Evolutionary conservation across 2,797 vertebrate species (phyloP), one percentile per base, ranked within the genome.

Genomic region (Pangasius sanitwongsei): DNA sequence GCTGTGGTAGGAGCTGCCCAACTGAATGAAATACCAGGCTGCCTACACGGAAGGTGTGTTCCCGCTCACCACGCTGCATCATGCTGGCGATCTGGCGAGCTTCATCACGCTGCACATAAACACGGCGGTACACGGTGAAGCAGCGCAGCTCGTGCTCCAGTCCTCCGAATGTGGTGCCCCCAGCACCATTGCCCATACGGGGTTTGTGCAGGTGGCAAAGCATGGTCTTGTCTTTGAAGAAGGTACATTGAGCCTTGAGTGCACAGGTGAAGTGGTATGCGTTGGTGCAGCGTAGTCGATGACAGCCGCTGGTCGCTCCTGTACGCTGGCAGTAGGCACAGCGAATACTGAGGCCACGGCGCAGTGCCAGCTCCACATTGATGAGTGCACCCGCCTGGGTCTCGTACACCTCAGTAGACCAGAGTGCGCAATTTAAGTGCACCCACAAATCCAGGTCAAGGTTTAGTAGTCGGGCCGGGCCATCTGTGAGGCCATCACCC

Each of bases 151-250:
- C 97, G 1, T 97, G 97, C 93, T 99, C 97, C 0, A 57, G 48
- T 34, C 83, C 88, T 50, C 86, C 78, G 4, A 85, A 69, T 2
- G 18, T 9, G 25, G 65, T 70, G 2, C 74, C 50, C 28, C 82
- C 87, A 0, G 69, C 53, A 15, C 48, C 55, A 31, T 31, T 72
- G 25, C 86, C 91, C 85, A 94, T 96, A 94, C 93, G 94, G 89
- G 98, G 98, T 94, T 97, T 97, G 94, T 99, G 99, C 94, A 97
- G 93, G 91, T 97, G 97, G 92, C 98, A 99, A 87, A 99, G 97
- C 99, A 99, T 98, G 7, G 98, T 99, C 95, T 99, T 99, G 91
- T 99, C 99, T 96, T 99, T 99, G 93, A 99, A 99, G 95, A 99
- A 99, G 96, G 97, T 99, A 96, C 99, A 99, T 93, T 97, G 97